Base-by-base conservation (phyloP, 1,140 invertebrate species). In the Bombus waltoni region DNA sequence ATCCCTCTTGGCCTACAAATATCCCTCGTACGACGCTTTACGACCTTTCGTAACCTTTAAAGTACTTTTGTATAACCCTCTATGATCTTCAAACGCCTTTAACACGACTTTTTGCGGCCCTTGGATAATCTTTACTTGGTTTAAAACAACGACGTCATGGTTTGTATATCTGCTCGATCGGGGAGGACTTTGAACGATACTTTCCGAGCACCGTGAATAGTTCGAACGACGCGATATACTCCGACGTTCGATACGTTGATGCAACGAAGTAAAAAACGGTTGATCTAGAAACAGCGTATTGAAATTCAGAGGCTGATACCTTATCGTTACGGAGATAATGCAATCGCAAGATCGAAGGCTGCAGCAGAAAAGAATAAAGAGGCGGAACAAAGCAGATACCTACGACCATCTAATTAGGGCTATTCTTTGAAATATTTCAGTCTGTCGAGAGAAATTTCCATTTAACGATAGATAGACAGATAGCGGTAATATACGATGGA, bases 401-500 rank as follows among this genome's bases (percentile, higher is more conserved):
- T 1, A 6, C 2, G 70, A 73, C 1, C 18, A 13, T 15, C 42
- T 71, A 71, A 71, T 71, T 71, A n/a, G 38, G 6, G 42, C 2
- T 10, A 28, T 8, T 71, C 25, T 32, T 57, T 25, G 22, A 44
- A 44, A 32, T 10, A 28, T 57, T 25, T 15, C 9, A 4, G 10
- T n/a, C 18, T 25, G 4, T 65, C 28, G 38, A 11, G 22, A 44
- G 2, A 35, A 35, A 70, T 70, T 44, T 74, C 22, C 40, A 42
- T 53, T 47, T 6, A 53, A 53, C 18, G 44, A 75, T 25, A 53
- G 32, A 35, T 25, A 25, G 44, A 75, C 13, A 53, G 32, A 35
- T 25, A 25, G 25, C 22, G 57, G 75, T 6, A 65, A 78, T 72
- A 81, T 57, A 84, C 70, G 68, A 28, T 25, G 35, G 62, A 66